Base-by-base conservation (phyloP, 2,113 vertebrate species). In the Sinocyclocheilus rhinocerous region DNA sequence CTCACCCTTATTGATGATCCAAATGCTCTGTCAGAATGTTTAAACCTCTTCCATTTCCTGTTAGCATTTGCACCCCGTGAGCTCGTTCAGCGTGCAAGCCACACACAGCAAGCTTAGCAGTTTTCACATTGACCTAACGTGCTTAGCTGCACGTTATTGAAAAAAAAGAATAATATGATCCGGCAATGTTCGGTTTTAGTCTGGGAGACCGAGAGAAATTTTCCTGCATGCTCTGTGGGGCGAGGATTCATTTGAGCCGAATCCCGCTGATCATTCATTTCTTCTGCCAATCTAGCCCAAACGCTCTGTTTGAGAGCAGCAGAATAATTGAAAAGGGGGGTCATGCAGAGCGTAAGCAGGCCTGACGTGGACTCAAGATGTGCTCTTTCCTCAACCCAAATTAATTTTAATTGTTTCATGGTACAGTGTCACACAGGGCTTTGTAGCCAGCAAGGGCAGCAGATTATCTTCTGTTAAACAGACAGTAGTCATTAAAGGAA, bases 281-380 rank as follows among this genome's bases (percentile, higher is more conserved):
- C 72, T 69, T 79, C 86, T 86, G 91, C 92, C 91, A 92, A 90
- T 93, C 91, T 92, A 83, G 76, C 50, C 84, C 48, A 87, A 87
- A 87, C 65, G 77, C 77, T 80, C 77, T 12, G 77, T 80, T 80
- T 80, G 79, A 87, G 85, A 81, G 77, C 81, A 89, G 85, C 79
- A 90, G 88, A 87, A 86, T 88, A 82, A 91, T 87, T 87, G 76
- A 57, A 90, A 89, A 88, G 88, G 84, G 86, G 88, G 76, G 65
- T 91, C 90, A 91, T 88, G 91, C 91, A 90, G 85, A 91, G 88
- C 91, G 90, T 91, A 91, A 91, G 87, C 75, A 91, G 88, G 77
- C 88, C 91, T 91, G 91, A 90, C 85, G 82, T 65, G 76, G 83
- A 69, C 88, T 84, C 59, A 88, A 70, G 85, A 90, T 91, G 63